phyloP scores from a whole-genome alignment of 1,140 invertebrate species.

The Pristionchus pacificus region DNA sequence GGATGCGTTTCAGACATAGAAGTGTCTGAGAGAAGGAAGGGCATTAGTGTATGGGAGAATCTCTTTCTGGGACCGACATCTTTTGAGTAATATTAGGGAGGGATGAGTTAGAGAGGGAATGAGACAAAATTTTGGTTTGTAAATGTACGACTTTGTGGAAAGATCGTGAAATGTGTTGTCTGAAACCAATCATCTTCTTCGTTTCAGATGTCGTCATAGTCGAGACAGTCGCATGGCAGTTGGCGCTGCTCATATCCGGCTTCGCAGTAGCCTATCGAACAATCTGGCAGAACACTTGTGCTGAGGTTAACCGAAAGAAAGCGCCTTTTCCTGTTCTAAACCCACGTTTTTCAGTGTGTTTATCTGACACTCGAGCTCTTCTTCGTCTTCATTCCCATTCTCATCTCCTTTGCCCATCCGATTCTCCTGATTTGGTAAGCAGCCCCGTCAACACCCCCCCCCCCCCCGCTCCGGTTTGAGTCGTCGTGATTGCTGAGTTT shows the following conservation, averaged over 20 bases:
- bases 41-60: too few species aligned
- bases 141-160: too few species aligned
- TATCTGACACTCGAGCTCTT: background rate
- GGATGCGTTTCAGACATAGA: too few species aligned
- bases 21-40: too few species aligned
- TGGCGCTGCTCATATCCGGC: background rate
- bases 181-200: too few species aligned
- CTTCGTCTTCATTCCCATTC: background rate
- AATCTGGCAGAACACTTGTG: background rate
- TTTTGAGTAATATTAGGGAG: too few species aligned
- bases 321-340: background rate
- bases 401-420: background rate
- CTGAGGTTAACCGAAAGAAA: background rate
- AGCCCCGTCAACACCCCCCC: background rate
- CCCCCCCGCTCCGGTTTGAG: background rate
- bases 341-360: background rate
- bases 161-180: too few species aligned
- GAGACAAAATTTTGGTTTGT: too few species aligned
- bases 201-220: background rate
- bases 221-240: background rate
- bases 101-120: background rate
- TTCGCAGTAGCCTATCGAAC: background rate
- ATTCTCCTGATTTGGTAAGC: background rate
- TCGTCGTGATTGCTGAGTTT: background rate
- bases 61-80: too few species aligned